These are phyloP conservation scores for Hystrix brachyura DNA, from an alignment of 2,113 vertebrate genomes.

Conservation along the genomic window DNA sequence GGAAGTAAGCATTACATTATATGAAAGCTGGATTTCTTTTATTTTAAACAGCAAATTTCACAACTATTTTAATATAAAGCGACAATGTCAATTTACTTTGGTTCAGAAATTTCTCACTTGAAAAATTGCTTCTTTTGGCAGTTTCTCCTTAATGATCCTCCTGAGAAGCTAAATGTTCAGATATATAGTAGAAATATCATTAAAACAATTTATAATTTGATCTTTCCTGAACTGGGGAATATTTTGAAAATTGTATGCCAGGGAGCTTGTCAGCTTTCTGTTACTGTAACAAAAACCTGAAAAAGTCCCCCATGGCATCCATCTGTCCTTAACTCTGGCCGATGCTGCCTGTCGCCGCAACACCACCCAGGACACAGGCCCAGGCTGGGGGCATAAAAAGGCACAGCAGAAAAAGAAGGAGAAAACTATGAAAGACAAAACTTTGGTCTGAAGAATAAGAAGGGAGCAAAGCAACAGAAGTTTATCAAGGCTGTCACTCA, in stretches of 20 bases:
- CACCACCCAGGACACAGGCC: slow-evolving; percentile 95
- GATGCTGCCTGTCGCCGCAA: slow-evolving; percentile 80
- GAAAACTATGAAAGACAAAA: slow-evolving; percentile 96
- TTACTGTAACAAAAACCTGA: not conserved
- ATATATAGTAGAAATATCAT: not conserved
- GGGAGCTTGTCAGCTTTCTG: not conserved
- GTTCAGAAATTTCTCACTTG: slow-evolving; percentile 14
- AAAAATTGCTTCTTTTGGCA: not conserved
- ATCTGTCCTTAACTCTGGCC: slow-evolving; percentile 49
- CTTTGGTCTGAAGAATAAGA: slow-evolving; percentile 98
- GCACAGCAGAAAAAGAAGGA: slow-evolving; percentile 97
- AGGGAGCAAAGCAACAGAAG: slow-evolving; percentile 97
- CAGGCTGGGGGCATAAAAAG: slow-evolving; percentile 92
- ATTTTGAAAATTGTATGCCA: not conserved
- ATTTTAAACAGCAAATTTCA: slow-evolving; percentile 23
- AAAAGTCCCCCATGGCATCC: not conserved
- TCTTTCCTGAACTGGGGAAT: slow-evolving; percentile 22
- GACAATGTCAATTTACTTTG: slow-evolving; percentile 42
- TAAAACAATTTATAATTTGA: slow-evolving; percentile 30
- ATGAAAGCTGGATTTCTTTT: not conserved
- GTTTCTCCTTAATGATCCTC: not conserved
- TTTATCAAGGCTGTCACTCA: slow-evolving; percentile 97
- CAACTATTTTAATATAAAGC: not conserved
- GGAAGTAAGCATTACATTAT: not conserved
- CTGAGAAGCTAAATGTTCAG: not conserved